Percentiles rank a stretch among this genome's conserved stretches.
phyloP scores from a whole-genome alignment of 2,113 vertebrate genomes.

The Pelecanus crispus region DNA sequence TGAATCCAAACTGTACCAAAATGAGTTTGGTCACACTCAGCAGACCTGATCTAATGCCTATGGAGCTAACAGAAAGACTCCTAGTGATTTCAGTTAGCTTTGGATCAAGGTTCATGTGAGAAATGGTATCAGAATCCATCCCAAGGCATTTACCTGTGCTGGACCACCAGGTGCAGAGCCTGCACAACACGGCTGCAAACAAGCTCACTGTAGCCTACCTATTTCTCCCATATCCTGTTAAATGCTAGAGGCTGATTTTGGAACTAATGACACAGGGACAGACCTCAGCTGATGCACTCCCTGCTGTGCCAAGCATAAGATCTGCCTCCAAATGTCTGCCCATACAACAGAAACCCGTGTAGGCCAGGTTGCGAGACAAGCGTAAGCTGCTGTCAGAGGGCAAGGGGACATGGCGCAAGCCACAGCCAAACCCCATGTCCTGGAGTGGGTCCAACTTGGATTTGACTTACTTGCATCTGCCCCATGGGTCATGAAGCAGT shows the following conservation, averaged over 20 bases:
- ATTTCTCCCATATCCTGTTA: neutral
- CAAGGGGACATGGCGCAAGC: neutral
- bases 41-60: neutral
- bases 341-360: neutral
- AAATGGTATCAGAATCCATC: neutral
- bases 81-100: neutral
- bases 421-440: neutral
- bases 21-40: neutral
- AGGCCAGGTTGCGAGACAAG: neutral
- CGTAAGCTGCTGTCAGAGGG: neutral
- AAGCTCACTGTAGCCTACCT: neutral
- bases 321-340: neutral
- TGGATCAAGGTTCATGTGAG: neutral
- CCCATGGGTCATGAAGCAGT: neutral
- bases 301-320: neutral
- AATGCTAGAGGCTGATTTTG: neutral
- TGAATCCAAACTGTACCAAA: accelerated
- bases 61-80: neutral
- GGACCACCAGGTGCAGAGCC: neutral
- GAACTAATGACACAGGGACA: too few relatives aligned
- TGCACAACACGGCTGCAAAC: too few relatives aligned
- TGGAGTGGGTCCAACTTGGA: neutral
- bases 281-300: neutral
- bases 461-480: neutral
- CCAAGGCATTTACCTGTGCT: neutral